A percentile compares a stretch with the other conserved stretches of the same genome.
Evolutionary conservation across 2,888 invertebrate species (phyloP).

Genomic region (Periphyllus acericola): DNA sequence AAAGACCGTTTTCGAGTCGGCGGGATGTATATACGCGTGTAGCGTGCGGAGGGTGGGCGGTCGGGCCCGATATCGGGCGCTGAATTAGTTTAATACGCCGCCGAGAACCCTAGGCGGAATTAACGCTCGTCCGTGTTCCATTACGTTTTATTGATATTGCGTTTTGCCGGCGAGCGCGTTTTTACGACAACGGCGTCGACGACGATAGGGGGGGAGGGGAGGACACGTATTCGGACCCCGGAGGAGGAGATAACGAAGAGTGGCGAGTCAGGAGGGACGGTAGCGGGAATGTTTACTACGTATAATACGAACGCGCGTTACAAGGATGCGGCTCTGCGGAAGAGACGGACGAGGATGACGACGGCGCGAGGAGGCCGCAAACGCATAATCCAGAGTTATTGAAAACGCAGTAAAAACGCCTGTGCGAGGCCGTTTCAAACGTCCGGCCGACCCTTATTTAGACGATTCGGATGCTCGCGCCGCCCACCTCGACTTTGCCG

Average conservation of each 20-base stretch:
- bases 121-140: constrained; percentile 54
- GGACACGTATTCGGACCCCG: background rate
- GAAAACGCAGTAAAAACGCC: constrained; percentile 43
- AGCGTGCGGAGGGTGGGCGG: background rate
- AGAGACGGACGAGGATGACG: too few relatives aligned
- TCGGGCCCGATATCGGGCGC: constrained; percentile 28
- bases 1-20: constrained; percentile 54
- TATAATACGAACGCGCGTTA: too few relatives aligned
- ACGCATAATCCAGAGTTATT: constrained; percentile 54
- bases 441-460: constrained; percentile 52
- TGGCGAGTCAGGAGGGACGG: background rate
- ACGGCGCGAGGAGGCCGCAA: constrained; percentile 3
- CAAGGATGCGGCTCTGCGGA: too few relatives aligned
- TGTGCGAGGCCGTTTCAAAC: background rate
- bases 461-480: constrained; percentile 23
- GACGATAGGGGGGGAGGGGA: background rate
- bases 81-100: constrained; percentile 53
- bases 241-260: background rate
- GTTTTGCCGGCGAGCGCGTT: constrained; percentile 35
- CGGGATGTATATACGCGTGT: background rate
- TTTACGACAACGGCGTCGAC: constrained; percentile 46
- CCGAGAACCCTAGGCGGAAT: constrained; percentile 40
- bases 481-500: background rate
- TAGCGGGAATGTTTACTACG: background rate
- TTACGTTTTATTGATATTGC: constrained; percentile 62